Evolutionary conservation across 2,888 invertebrate genomes (phyloP), one percentile per base, ranked within the genome.

Genomic region (Seira musarum): DNA sequence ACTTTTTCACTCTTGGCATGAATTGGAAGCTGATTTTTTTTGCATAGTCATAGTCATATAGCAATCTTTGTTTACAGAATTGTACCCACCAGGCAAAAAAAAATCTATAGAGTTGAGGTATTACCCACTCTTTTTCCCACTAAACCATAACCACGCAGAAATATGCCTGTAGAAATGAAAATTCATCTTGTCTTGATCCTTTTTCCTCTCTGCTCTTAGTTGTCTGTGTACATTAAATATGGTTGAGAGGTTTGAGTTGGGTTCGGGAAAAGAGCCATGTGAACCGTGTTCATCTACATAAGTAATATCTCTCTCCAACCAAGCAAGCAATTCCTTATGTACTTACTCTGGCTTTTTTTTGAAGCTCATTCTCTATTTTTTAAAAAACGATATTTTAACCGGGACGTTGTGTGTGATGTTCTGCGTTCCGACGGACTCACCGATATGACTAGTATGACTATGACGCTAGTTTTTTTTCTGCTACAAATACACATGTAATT

Each of bases 201-300:
- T 30, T 65, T 40, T 2, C 30, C 35, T 15, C 3, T 1, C 30
- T 35, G 19, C 19, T 6, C 30, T 65, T 64, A 15, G 1, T 66
- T 19, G 66, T 66, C 66, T 24, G 68, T 68, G 49, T 17, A 61
- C 61, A 70, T 40, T n/a, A n/a, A n/a, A n/a, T 72, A 72, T 49
- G 72, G 65, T 64, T 64, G 64, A 53, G 65, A 72, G 72, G 65
- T 64, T 72, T 49, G 35, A n/a, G n/a, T n/a, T n/a, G n/a, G n/a
- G n/a, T n/a, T n/a, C n/a, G 53, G 53, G 72, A 65, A 22, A 65
- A 69, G 22, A 73, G 64, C 73, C 67, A 67, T 67, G 74, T 75
- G 67, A 75, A 75, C 67, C n/a, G 25, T 67, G n/a, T n/a, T n/a
- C n/a, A n/a, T 67, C 70, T 15, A 49, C 13, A 25, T 64, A 35